Base-by-base conservation (phyloP, 2,888 invertebrate genomes). In the Poecilus cupreus region DNA sequence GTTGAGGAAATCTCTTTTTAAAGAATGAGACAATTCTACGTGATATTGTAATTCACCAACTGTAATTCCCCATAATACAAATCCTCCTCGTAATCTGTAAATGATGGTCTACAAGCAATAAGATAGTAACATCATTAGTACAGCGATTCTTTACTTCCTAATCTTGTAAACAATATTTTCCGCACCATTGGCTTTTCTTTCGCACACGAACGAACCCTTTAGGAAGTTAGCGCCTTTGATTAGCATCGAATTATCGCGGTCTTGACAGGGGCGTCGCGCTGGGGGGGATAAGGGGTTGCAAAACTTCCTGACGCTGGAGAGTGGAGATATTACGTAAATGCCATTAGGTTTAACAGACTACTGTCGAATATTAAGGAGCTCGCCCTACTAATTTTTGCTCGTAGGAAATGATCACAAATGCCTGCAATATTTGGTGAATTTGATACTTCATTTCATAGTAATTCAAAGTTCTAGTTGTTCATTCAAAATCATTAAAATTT, bases 101-200 rank as follows among this genome's bases (percentile, higher is more conserved):
- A 68, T 68, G 32, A 68, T 68, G 32, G 37, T 37, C 16, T 16
- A 13, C 32, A 11, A 68, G 37, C 64, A 68, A 68, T 68, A 68
- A 68, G 64, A 68, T 68, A 72, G 46, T 46, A 72, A 72, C 43
- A 72, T 72, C 72, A 72, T 72, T 72, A 72, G 43, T 16, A 46
- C 13, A 46, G 13, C 46, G 24, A 46, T 46, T 72, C 43, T 51
- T 77, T 60, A 46, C 24, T 46, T 77, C 60, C 26, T 64, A 77
- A 77, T 77, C 64, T 64, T 46, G 46, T 77, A 77, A 64, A 77
- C 77, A 77, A 64, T 64, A 77, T 77, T 77, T 77, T 77, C 60
- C 64, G 32, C 51, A 64, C 64, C 60, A 64, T 77, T 77, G 60
- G 24, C 20, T 77, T 77, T 74, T 46, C 64, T 64, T 64, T 77